Conservation (phyloP, 2,888 invertebrate genomes). For the Shargacucullia verbasci region DNA sequence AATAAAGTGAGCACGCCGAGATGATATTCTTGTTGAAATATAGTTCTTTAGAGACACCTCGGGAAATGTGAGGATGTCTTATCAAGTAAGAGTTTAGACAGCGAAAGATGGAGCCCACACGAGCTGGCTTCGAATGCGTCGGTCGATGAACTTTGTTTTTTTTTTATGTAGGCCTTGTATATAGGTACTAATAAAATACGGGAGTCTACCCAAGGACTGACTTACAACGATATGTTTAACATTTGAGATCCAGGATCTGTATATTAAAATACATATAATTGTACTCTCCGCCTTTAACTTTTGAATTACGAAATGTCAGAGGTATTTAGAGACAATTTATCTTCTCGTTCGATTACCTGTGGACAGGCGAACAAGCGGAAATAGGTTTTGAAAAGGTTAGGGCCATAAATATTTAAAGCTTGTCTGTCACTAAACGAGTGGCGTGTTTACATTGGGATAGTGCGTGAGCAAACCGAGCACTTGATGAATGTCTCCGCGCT, state of each 20-base stretch:
- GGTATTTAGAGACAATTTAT: too few relatives aligned
- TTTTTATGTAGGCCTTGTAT: background rate
- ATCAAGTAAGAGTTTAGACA: slow-evolving; percentile 57
- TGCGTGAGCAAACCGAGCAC: slow-evolving; percentile 33
- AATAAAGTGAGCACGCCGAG: slow-evolving; percentile 63
- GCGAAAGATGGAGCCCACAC: slow-evolving; percentile 41
- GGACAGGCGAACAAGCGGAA: slow-evolving; percentile 9
- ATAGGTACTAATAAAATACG: background rate
- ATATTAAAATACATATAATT: too few relatives aligned
- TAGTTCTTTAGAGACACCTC: slow-evolving; percentile 58
- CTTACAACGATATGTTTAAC: too few relatives aligned
- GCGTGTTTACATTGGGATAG: slow-evolving; percentile 31
- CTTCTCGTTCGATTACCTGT: background rate
- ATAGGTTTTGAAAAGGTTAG: slow-evolving; percentile 19
- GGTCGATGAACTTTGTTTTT: slow-evolving; percentile 14
- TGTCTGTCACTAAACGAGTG: slow-evolving; percentile 32
- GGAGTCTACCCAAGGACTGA: background rate
- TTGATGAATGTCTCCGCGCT: slow-evolving; percentile 46
- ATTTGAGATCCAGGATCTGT: too few relatives aligned
- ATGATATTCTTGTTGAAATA: slow-evolving; percentile 62
- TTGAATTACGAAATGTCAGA: too few relatives aligned
- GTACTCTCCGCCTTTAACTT: too few relatives aligned
- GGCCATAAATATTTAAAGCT: slow-evolving; percentile 42
- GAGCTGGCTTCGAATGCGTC: slow-evolving; percentile 16
- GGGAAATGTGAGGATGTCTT: slow-evolving; percentile 59